Evolutionary conservation across 2,797 vertebrate species (phyloP).

Genomic region (Myotis daubentonii): DNA sequence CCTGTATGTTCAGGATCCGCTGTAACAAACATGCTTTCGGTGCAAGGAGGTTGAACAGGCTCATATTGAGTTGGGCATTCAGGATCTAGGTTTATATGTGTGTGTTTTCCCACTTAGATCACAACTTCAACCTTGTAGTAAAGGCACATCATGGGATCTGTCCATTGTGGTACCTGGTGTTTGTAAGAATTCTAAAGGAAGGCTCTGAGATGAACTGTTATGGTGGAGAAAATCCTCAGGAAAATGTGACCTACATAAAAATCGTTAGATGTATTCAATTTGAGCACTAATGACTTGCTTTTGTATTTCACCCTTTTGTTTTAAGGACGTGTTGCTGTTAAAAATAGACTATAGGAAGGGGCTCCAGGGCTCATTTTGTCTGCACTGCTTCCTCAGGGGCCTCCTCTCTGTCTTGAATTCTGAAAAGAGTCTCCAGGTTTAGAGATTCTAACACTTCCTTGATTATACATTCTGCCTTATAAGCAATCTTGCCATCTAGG

Average conservation of each 20-base stretch:
- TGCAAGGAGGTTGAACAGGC: not conserved
- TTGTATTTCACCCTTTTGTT: constrained; percentile 25
- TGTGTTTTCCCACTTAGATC: not conserved
- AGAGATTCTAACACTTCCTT: constrained; percentile 19
- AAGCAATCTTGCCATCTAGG: not conserved
- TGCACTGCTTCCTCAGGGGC: not conserved
- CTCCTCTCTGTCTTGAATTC: not conserved
- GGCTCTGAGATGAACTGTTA: not conserved
- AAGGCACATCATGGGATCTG: not conserved
- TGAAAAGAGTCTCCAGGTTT: constrained; percentile 23
- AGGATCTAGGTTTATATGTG: not conserved
- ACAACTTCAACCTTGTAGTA: not conserved
- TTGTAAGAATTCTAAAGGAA: not conserved
- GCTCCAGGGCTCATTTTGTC: not conserved
- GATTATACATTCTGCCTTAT: constrained; percentile 12
- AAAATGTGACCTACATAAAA: constrained; percentile 28
- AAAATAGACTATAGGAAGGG: constrained; percentile 8
- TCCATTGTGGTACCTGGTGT: not conserved
- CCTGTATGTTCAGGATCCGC: not conserved
- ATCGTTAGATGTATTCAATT: not conserved
- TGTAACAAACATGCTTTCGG: not conserved
- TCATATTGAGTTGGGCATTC: not conserved
- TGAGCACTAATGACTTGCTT: constrained; percentile 42
- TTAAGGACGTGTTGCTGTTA: constrained; percentile 26
- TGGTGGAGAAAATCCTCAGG: constrained; percentile 11